phyloP scores from a whole-genome alignment of 1,140 invertebrate species.

The Drosophila miranda region DNA sequence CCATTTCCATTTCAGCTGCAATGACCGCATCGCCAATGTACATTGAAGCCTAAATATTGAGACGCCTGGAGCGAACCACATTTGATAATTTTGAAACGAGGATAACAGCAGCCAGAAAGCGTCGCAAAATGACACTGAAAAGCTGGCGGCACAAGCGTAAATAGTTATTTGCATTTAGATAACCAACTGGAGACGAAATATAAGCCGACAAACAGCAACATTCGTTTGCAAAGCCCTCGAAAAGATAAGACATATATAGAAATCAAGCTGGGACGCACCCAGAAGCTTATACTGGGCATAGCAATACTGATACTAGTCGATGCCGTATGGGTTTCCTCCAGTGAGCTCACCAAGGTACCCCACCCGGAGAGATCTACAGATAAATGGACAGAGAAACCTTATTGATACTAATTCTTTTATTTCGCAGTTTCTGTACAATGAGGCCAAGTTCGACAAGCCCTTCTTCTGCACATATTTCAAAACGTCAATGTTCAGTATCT shows the following conservation, averaged over 20 bases:
- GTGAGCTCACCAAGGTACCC: constrained; percentile 91
- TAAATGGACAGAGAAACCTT: neutral
- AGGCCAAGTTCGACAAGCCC: constrained; percentile 91
- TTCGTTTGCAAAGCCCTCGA: constrained; percentile 7
- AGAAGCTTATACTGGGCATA: constrained; percentile 90
- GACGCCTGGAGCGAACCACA: neutral
- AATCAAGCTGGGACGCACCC: constrained; percentile 83
- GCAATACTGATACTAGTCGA: constrained; percentile 91
- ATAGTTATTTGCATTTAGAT: constrained; percentile 46
- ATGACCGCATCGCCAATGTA: constrained; percentile 13
- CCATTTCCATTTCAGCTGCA: constrained; percentile 23
- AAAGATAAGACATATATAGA: neutral
- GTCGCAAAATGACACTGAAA: constrained; percentile 64
- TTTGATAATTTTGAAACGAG: constrained; percentile 21
- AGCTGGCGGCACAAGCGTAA: constrained; percentile 71
- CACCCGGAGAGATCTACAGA: neutral
- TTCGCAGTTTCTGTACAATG: constrained; percentile 91
- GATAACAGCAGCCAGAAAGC: constrained; percentile 10
- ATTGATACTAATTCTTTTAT: constrained; percentile 34
- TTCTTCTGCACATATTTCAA: constrained; percentile 95
- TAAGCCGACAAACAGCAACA: constrained; percentile 15
- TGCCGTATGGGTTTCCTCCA: constrained; percentile 93
- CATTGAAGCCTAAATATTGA: constrained; percentile 4
- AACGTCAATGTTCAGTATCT: constrained; percentile 93
- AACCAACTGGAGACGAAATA: constrained; percentile 11